Evolutionary conservation across 2,113 vertebrate species (phyloP).

Genomic region (Stomatorhinus ivindoensis): DNA sequence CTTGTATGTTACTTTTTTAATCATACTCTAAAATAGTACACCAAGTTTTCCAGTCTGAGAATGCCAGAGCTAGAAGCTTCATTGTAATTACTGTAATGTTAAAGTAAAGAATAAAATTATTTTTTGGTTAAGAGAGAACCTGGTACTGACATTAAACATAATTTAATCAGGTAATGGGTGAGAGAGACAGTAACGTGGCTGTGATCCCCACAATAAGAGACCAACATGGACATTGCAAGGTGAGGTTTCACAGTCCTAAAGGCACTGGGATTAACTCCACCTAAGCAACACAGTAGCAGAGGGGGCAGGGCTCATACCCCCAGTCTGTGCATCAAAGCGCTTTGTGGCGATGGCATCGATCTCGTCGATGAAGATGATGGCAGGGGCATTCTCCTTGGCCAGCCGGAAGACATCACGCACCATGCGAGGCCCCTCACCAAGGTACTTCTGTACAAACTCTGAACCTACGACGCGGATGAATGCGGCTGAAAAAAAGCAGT

Average conservation of each 20-base stretch:
- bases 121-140: background rate
- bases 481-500: conserved; percentile 61
- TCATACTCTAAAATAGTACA: background rate
- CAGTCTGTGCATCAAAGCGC: conserved; percentile 91
- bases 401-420: conserved; percentile 88
- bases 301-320: conserved; percentile 56
- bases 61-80: background rate
- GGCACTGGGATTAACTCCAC: background rate
- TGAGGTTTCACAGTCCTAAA: background rate
- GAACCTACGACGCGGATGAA: conserved; percentile 93
- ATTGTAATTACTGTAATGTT: background rate
- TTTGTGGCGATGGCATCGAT: conserved; percentile 94
- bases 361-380: conserved; percentile 96
- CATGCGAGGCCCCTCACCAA: conserved; percentile 90
- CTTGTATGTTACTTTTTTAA: background rate
- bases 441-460: conserved; percentile 92
- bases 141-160: background rate
- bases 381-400: conserved; percentile 92
- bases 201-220: background rate
- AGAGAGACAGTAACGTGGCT: background rate
- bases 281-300: background rate
- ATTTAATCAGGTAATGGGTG: background rate
- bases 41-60: background rate
- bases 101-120: background rate
- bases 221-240: background rate